Evolutionary conservation across 2,888 invertebrate genomes (phyloP), one percentile per base, ranked within the genome.

Genomic region (Idaea straminata): DNA sequence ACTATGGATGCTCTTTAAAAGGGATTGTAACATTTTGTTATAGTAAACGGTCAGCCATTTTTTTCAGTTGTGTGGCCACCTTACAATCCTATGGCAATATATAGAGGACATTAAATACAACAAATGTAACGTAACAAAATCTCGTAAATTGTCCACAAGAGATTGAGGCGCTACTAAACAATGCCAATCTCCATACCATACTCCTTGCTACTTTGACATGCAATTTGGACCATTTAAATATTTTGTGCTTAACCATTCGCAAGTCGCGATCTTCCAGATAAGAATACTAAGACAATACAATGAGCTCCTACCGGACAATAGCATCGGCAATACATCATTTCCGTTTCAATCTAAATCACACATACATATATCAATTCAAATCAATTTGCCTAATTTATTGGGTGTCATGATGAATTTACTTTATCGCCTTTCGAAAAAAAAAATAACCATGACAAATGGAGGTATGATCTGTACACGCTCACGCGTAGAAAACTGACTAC

Each of bases 401-500:
- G 78, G 82, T 86, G 87, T 85, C 89, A 84, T 76, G 85, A 81
- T 78, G 80, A 77, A 86, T 88, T 85, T 83, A 80, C 77, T 79
- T 83, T 88, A 87, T 88, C 87, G 76, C 72, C 72, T 74, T 79
- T 78, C 77, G 79, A 78, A 82, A 81, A 84, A n/a, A 83, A 82
- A 83, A 84, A 84, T 80, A 82, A 85, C 83, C 77, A 81, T 88
- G 88, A 89, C 87, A 87, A 90, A 89, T 88, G 83, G 83, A 81
- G 78, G 76, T 74, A 78, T 79, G 78, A 84, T 82, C 83, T 57
- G 63, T 64, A 82, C 77, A 79, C 71, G 77, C 76, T 78, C 80
- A 78, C 76, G 81, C 75, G 77, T 77, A 72, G 47, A 47, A 47
- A 47, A 47, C 47, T 7, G 13, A 13, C 47, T 66, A 35, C 64